phyloP scores from a whole-genome alignment of 1,140 invertebrate genomes.

The Drosophila ficusphila region DNA sequence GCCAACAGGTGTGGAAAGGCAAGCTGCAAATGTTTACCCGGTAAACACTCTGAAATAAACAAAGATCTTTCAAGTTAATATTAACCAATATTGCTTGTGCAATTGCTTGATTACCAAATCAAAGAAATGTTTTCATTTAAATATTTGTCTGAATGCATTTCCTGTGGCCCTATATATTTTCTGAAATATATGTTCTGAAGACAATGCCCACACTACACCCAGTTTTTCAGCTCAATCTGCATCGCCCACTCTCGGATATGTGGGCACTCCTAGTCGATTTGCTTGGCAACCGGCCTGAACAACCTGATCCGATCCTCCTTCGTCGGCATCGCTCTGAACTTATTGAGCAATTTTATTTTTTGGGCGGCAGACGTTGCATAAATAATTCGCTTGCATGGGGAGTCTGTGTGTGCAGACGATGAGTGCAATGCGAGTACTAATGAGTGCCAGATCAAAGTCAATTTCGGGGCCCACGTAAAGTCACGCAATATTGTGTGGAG shows the following conservation, averaged over 20 bases:
- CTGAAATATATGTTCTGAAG: background rate
- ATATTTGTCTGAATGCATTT: background rate
- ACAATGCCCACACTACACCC: constrained; percentile 28
- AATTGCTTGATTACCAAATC: no score
- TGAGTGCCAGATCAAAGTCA: constrained; percentile 70
- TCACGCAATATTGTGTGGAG: constrained; percentile 63
- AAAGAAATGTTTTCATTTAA: no score
- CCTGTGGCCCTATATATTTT: background rate
- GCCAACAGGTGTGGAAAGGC: constrained; percentile 11
- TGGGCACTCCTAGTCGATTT: constrained; percentile 63
- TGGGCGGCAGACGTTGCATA: constrained; percentile 12
- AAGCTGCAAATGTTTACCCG: constrained; percentile 3
- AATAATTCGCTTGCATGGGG: constrained; percentile 14
- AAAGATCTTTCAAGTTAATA: background rate
- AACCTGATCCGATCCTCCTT: constrained; percentile 25
- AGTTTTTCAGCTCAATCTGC: constrained; percentile 8
- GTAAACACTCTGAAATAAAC: background rate
- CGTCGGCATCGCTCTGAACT: constrained; percentile 23
- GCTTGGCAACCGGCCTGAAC: constrained; percentile 41
- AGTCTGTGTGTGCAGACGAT: constrained; percentile 21
- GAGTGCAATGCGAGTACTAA: constrained; percentile 71
- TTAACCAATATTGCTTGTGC: no score
- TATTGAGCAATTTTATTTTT: constrained; percentile 71
- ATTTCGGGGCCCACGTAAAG: constrained; percentile 63
- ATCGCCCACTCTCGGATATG: constrained; percentile 48